Percentiles rank a stretch among this genome's conserved stretches.
phyloP scores from a whole-genome alignment of 2,797 vertebrate genomes.

The Scolopax rusticola region DNA sequence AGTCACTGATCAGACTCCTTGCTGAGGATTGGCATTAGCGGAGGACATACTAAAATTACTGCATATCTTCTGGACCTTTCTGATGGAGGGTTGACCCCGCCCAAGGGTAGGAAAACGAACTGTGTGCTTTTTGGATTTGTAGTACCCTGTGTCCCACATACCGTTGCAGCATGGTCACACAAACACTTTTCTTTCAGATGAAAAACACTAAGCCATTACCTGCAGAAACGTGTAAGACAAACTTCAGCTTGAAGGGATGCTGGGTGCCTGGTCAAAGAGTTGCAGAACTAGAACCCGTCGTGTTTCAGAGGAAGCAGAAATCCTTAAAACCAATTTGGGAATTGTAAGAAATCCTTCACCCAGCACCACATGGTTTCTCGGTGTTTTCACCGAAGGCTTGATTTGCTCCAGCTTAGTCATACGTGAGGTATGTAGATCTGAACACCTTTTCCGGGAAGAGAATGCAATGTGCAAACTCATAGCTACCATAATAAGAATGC shows the following conservation, averaged over 20 bases:
- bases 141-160: background rate
- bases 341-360: background rate
- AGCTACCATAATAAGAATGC: background rate
- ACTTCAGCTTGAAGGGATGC: background rate
- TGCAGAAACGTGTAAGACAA: background rate
- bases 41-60: background rate
- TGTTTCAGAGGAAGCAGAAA: background rate
- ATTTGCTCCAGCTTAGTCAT: background rate
- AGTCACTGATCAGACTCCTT: background rate
- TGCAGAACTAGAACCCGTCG: background rate
- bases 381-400: background rate
- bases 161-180: background rate
- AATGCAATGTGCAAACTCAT: constrained; percentile 44
- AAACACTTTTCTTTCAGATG: background rate
- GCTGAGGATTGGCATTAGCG: background rate
- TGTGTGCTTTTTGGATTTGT: background rate
- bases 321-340: background rate
- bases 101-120: background rate
- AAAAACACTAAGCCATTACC: background rate
- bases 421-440: background rate
- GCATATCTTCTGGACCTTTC: background rate
- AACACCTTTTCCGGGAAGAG: constrained; percentile 12
- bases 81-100: background rate
- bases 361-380: background rate
- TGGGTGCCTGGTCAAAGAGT: background rate